Evolutionary conservation across 2,888 invertebrate genomes (phyloP), one percentile per base, ranked within the genome.

Genomic region (Allygus modestus): DNA sequence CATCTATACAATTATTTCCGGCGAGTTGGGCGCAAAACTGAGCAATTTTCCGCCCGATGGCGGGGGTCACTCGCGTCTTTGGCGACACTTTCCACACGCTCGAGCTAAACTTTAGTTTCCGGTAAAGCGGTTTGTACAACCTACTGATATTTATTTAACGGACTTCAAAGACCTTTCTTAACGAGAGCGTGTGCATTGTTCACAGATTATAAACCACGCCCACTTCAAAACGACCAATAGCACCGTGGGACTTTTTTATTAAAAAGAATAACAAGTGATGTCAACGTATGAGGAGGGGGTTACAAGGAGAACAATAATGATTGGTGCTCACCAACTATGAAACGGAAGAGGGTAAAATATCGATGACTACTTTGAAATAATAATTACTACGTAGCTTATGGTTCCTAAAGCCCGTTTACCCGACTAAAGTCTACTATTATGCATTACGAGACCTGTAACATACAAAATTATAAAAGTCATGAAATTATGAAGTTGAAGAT

Each of bases 1-100:
- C 28, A 43, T 41, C 23, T 4, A 23, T 2, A 75, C 37, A 1
- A 75, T 75, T 75, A 75, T 75, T 46, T 46, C 46, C 75, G 46
- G n/a, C 20, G 7, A 46, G 46, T 11, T 31, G 31, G 37, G 58
- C 58, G 79, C 51, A n/a, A 58, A n/a, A 33, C 20, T 79, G 79
- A 79, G 54, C 79, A 20, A 79, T 79, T 79, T 79, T 79, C 79
- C 79, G 79, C 79, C 20, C 79, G 33, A 15, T 54, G 23, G 46
- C 23, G 7, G 20, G 77, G n/a, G 77, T 46, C 77, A 23, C 33
- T 51, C 17, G n/a, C n/a, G 31, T 46, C 26, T 46, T 46, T 26
- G 9, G 46, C 43, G 41, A 17, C 37, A 23, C n/a, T 37, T 75
- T 75, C 73, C 43, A 20, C 77, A 51, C 77, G 77, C 77, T 17